Base-by-base conservation (phyloP, 2,113 vertebrate species). In the Xyrauchen texanus region DNA sequence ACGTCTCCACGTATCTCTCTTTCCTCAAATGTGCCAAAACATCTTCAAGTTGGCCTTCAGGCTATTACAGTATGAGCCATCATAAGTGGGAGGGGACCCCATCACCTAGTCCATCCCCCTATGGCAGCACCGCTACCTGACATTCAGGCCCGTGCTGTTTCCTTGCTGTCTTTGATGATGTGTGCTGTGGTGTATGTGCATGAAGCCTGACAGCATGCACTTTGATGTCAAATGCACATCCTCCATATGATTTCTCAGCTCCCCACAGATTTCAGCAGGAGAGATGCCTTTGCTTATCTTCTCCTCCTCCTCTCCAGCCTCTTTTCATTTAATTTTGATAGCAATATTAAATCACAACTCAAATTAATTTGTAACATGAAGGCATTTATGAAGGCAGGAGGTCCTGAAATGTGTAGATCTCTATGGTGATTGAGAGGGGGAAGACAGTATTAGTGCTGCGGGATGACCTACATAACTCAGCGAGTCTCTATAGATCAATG, bases 141-240 rank as follows among this genome's bases (percentile, higher is more conserved):
- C 58, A 71, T 61, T 75, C 68, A 8, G 61, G 55, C 47, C 63
- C 79, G 57, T 47, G 78, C 49, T 82, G 74, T 85, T 82, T 82
- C 60, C 45, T 8, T 49, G 2, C 4, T 5, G 71, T 57, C 72
- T 86, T 77, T 84, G 71, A 82, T 84, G 71, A 82, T 81, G 67
- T 82, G 51, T 21, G 8, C 51, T 47, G 52, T 60, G 34, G 58
- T 42, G 21, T 77, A 47, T 71, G 77, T 68, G 12, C 44, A 62
- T 76, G 81, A 65, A 73, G n/a, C 42, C 68, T 66, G 62, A 74
- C 69, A 66, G 78, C 47, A 7, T 0, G 69, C 3, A 6, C 66
- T 77, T 61, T 78, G 76, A 78, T 61, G 55, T 10, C 8, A 68
- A 44, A 55, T 52, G 51, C 57, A 4, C 65, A 49, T 73, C 55